Evolutionary conservation across 2,113 vertebrate genomes (phyloP), one percentile per base, ranked within the genome.

Genomic region (Entelurus aequoreus): DNA sequence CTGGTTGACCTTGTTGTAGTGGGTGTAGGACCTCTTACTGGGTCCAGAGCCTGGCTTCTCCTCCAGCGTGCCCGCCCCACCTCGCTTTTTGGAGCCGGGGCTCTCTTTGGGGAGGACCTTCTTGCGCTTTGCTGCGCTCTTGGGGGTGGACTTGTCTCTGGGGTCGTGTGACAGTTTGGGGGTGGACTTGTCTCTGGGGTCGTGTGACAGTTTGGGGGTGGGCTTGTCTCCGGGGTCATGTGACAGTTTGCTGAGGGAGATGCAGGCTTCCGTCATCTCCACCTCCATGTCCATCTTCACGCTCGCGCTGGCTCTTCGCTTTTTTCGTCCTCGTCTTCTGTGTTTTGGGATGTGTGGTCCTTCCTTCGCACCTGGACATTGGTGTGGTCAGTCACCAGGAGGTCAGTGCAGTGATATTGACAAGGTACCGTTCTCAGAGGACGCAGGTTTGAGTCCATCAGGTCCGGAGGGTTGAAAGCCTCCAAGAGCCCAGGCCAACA

Each of bases 401-500:
- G 28, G 28, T 28, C 28, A 28, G 28, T 28, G 28, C 28, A 28
- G 28, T 4, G 28, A 28, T 28, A 28, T 28, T 28, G 28, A 28
- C 28, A 28, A 28, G 28, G 3, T 60, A 88, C 86, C 65, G 2
- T 57, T 56, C 3, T 9, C 3, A 2, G 40, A 35, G 66, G 78
- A 78, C 1, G 4, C 4, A 0, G 90, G 91, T 59, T 65, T 88
- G 77, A 95, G 79, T 4, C 91, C 92, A 16, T 91, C 90, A 0
- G 88, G 46, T 0, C 94, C 94, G 0, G 75, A 64, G 2, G 94
- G 93, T 57, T 85, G 88, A 72, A 98, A 97, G 37, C 93, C 94
- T 0, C 80, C 87, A 0, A 92, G 72, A 0, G 95, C 95, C 95
- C 95, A 98, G 60, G 95, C 90, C 0, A 98, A 13, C 93, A 96